These are phyloP conservation scores for Cichladusa arquata DNA, from an alignment of 2,113 vertebrate genomes.

Conservation along the genomic window DNA sequence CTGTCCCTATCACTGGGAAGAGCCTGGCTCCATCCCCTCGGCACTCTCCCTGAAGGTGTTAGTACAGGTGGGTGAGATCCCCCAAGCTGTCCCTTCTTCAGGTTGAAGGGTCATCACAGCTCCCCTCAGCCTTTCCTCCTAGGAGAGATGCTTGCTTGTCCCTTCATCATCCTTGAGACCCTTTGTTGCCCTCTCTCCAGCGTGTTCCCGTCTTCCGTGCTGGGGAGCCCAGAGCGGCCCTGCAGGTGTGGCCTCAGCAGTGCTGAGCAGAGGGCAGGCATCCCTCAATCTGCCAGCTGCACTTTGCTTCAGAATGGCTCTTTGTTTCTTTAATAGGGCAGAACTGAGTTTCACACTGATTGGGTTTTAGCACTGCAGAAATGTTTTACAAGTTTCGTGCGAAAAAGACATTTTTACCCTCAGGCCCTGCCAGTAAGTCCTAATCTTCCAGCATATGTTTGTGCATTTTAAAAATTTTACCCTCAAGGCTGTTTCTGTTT, in stretches of 20 bases:
- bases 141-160: background rate
- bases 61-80: too few relatives aligned
- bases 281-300: background rate
- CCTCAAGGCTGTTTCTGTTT: background rate
- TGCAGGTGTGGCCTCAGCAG: background rate
- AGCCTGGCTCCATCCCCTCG: too few relatives aligned
- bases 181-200: background rate
- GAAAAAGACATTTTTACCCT: background rate
- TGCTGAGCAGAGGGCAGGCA: background rate
- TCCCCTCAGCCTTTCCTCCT: background rate
- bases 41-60: too few relatives aligned
- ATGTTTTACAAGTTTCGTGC: background rate
- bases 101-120: background rate
- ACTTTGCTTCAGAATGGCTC: background rate
- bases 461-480: background rate
- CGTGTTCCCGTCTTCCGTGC: rapidly evolving
- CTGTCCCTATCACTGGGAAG: too few relatives aligned
- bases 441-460: background rate
- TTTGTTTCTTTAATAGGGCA: background rate
- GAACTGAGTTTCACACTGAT: background rate
- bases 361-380: background rate
- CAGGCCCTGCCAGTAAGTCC: background rate
- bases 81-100: background rate
- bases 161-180: background rate
- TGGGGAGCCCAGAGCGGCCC: background rate